phyloP scores from a whole-genome alignment of 1,140 invertebrate species.

The Rhopalosiphum padi region DNA sequence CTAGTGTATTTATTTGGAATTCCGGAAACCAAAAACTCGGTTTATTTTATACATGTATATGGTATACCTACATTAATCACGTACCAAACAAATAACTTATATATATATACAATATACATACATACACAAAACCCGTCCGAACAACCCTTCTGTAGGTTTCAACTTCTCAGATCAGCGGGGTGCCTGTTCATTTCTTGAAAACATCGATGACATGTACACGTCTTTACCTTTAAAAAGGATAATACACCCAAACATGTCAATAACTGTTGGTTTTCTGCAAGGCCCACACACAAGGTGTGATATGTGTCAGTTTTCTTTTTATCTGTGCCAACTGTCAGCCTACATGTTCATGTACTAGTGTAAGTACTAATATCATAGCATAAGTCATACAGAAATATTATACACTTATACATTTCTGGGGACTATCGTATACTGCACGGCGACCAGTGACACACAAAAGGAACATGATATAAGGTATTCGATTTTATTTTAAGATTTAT shows the following conservation, averaged over 20 bases:
- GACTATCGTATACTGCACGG: not conserved
- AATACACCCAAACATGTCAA: slow-evolving; percentile 25
- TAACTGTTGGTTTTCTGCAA: not conserved
- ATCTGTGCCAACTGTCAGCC: not conserved
- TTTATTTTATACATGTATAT: not conserved
- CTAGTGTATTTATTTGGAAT: slow-evolving; percentile 16
- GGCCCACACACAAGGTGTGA: slow-evolving; percentile 38
- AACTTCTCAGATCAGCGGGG: not conserved
- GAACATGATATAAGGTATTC: slow-evolving; percentile 39
- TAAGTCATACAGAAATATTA: not conserved
- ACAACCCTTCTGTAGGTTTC: slow-evolving; percentile 44
- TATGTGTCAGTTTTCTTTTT: slow-evolving; percentile 29
- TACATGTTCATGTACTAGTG: not conserved
- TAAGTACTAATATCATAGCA: not conserved
- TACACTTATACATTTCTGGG: not conserved
- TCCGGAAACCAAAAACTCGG: slow-evolving; percentile 42
- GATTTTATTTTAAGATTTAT: slow-evolving; percentile 45
- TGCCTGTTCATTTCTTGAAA: not conserved
- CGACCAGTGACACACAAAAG: slow-evolving; percentile 47
- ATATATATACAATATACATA: not conserved
- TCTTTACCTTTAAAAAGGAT: slow-evolving; percentile 20
- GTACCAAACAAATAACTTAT: not conserved
- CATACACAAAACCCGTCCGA: not conserved
- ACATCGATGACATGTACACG: slow-evolving; percentile 11
- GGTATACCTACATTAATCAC: slow-evolving; percentile 1